Percentiles rank a stretch among this genome's conserved stretches.
These are phyloP conservation scores for Xylocampa areola DNA, from an alignment of 2,888 invertebrate species.

Conservation along the genomic window DNA sequence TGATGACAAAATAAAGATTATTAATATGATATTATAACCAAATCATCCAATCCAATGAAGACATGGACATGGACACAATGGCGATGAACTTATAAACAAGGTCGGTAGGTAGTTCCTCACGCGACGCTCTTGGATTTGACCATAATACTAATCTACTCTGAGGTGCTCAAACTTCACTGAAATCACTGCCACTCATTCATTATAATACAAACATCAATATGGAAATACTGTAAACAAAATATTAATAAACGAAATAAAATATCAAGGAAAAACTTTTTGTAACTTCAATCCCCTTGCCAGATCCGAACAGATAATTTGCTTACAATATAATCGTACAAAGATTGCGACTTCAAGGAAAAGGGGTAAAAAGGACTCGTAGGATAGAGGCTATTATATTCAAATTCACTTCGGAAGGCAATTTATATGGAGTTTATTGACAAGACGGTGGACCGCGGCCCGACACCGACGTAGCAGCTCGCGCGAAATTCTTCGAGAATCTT, in stretches of 20 bases:
- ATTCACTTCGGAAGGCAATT: constrained; percentile 87
- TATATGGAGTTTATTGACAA: constrained; percentile 89
- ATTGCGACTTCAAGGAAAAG: constrained; percentile 84
- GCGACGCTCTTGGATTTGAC: too few relatives aligned
- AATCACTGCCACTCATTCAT: not conserved
- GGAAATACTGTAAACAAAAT: constrained; percentile 26
- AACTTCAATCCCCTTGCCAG: constrained; percentile 79
- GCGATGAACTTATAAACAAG: too few relatives aligned
- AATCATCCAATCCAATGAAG: too few relatives aligned
- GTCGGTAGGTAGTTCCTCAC: too few relatives aligned
- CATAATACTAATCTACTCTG: too few relatives aligned
- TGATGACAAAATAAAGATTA: too few relatives aligned
- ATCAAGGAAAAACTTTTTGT: constrained; percentile 60
- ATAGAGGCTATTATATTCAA: constrained; percentile 88
- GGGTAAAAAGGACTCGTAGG: constrained; percentile 84
- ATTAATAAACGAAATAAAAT: constrained; percentile 70
- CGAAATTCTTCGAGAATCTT: constrained; percentile 82
- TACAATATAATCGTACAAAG: constrained; percentile 89
- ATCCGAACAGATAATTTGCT: constrained; percentile 88
- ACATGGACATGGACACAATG: too few relatives aligned
- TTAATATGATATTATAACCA: too few relatives aligned
- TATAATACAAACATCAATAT: not conserved
- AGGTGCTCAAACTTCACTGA: not conserved
- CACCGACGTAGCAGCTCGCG: constrained; percentile 69
- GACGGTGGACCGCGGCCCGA: constrained; percentile 72